Evolutionary conservation across 1,140 invertebrate genomes (phyloP), one percentile per base, ranked within the genome.

Genomic region (Meteorus sp.): DNA sequence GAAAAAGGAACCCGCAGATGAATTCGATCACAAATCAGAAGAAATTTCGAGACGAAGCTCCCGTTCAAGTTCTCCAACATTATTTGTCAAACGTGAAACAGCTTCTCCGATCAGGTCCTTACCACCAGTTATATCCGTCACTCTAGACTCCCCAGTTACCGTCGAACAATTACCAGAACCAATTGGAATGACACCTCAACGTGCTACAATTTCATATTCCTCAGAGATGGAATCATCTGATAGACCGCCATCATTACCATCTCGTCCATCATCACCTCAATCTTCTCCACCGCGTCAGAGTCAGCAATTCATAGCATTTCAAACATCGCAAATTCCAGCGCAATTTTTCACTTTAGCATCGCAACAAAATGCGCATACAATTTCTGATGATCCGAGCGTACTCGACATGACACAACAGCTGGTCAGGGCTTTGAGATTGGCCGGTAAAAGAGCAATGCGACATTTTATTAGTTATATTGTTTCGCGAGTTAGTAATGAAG

Each of bases 391-490:
- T 44, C 74, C 73, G 2, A 62, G 67, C 15, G 48, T 80, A 9
- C n/a, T 65, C 4, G 86, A 90, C 62, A 82, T 87, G 11, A 84
- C 86, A 6, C 78, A 81, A 0, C 87, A 90, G 66, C 82, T 91
- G 51, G 64, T 88, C 8, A 72, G 84, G 15, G 88, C 86, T 2
- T 85, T 89, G 56, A 82, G 85, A 27, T 72, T 82, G 19, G 84
- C 85, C 13, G 80, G 86, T 9, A 83, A 83, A n/a, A 83, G 82
- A 59, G 82, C 85, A 7, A 77, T 89, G 43, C 84, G 85, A 68
- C 84, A 86, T 67, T 82, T 91, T 62, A 84, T 89, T 8, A 79
- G 83, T 48, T 82, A 84, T 51, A 79, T 89, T 50, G 83, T 84
- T 48, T 80, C 85, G 9, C 81, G 81, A 61, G 72, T 85, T 17